Conservation (phyloP, 2,888 invertebrate species). For the Chrysolina haemoptera region DNA sequence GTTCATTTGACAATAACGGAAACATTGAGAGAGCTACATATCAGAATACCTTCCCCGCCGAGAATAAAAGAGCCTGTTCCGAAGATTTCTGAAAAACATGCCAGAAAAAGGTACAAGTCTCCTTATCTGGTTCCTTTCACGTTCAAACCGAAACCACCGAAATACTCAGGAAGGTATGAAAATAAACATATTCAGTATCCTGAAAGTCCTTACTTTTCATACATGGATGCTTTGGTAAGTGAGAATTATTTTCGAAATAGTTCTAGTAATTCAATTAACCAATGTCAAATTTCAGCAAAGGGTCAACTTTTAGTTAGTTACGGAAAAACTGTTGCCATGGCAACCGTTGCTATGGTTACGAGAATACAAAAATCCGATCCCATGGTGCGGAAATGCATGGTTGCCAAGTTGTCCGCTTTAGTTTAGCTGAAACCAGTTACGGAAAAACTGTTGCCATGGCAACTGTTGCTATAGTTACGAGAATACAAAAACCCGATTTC, state of each 20-base stretch:
- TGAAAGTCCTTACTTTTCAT: slow-evolving; percentile 64
- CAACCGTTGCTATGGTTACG: too few relatives aligned
- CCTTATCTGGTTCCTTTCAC: slow-evolving; percentile 63
- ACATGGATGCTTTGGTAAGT: slow-evolving; percentile 50
- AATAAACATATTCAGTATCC: slow-evolving; percentile 62
- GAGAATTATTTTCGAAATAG: not conserved
- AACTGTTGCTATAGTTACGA: too few relatives aligned
- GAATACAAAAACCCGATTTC: too few relatives aligned
- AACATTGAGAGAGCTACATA: slow-evolving; percentile 66
- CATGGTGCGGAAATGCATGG: too few relatives aligned
- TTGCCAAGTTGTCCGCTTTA: too few relatives aligned
- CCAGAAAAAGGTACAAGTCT: slow-evolving; percentile 54
- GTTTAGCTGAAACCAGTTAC: too few relatives aligned
- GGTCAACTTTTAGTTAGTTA: too few relatives aligned
- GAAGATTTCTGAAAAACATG: slow-evolving; percentile 38
- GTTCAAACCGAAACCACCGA: slow-evolving; percentile 47
- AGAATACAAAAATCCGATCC: too few relatives aligned
- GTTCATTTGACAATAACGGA: slow-evolving; percentile 64
- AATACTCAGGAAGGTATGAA: slow-evolving; percentile 59
- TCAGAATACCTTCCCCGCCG: slow-evolving; percentile 68
- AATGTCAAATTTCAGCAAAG: too few relatives aligned
- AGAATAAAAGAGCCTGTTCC: slow-evolving; percentile 33
- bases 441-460: too few relatives aligned
- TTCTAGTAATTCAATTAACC: too few relatives aligned
- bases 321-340: too few relatives aligned